Evolutionary conservation across 2,888 invertebrate species (phyloP), one percentile per base, ranked within the genome.

Genomic region (Habrosyne pyritoides): DNA sequence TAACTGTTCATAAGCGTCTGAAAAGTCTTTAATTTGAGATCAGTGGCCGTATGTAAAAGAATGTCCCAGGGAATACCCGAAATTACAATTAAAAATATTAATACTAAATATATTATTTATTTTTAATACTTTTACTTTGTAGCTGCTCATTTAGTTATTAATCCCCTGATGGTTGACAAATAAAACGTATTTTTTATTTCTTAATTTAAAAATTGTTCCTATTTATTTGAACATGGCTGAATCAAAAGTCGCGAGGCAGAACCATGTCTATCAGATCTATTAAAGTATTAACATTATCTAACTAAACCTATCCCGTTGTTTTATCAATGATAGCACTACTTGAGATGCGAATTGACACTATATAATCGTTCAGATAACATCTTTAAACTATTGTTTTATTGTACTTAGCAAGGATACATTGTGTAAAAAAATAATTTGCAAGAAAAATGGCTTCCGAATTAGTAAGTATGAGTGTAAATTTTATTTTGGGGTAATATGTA

Each of bases 371-470:
- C 18, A 42, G 42, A 42, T 18, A 42, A 42, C 42, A 42, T 42
- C 42, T 42, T 42, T 2, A 42, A 42, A 42, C 18, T 42, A 18
- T 42, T 42, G n/a, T 42, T 42, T 42, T n/a, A 42, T 14, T 18
- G n/a, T 6, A 42, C 42, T 18, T 42, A 18, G 18, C 1, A 42
- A 42, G 42, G n/a, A 8, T 8, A 42, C 33, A n/a, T 18, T 8
- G 36, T 42, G 6, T 42, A 1, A 18, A 42, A 42, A 42, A 1
- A 1, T 6, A 14, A 42, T 42, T 42, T 18, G 18, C 18, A 42
- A 36, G 42, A 42, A 42, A 42, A 42, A 42, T 42, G 42, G 42
- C 42, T 42, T 6, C 42, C 42, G 42, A 42, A 42, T 14, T 42
- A 18, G 42, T 42, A 42, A 42, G 42, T 42, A 42, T 18, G 8